Evolutionary conservation across 1,140 invertebrate genomes (phyloP).

Genomic region (Choristoneura fumiferana): DNA sequence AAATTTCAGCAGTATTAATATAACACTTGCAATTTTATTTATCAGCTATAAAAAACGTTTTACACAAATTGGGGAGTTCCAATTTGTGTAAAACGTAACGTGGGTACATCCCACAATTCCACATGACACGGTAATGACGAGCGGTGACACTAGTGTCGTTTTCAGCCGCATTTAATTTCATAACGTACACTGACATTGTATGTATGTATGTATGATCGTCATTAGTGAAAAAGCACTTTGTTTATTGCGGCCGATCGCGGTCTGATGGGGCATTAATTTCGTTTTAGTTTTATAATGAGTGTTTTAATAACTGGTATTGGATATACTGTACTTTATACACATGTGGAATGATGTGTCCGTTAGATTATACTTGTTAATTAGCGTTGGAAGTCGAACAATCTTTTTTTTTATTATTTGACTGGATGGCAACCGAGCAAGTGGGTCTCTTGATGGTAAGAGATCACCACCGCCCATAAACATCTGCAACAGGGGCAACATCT

Average conservation of each 20-base stretch:
- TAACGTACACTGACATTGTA: not conserved
- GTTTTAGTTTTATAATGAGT: constrained; percentile 56
- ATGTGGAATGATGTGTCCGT: too few species aligned
- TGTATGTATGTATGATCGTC: constrained; percentile 25
- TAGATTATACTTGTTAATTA: too few species aligned
- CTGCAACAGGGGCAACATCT: too few species aligned
- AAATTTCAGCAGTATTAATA: too few species aligned
- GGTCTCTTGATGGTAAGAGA: too few species aligned
- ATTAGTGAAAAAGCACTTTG: constrained; percentile 38
- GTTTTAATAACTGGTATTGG: constrained; percentile 41
- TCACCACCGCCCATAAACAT: too few species aligned
- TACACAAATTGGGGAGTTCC: not conserved
- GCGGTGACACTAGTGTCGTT: not conserved
- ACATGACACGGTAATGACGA: not conserved
- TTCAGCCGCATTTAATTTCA: constrained; percentile 13
- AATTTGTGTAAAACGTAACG: too few species aligned
- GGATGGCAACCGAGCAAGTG: too few species aligned
- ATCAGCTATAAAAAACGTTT: not conserved
- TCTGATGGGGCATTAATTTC: constrained; percentile 38
- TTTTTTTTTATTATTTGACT: too few species aligned
- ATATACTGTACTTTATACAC: not conserved
- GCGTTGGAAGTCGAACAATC: too few species aligned
- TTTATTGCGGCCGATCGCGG: constrained; percentile 37
- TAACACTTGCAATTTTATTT: too few species aligned
- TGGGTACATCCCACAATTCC: too few species aligned